Base-by-base conservation (phyloP, 2,113 vertebrate species). In the Helogale parvula region DNA sequence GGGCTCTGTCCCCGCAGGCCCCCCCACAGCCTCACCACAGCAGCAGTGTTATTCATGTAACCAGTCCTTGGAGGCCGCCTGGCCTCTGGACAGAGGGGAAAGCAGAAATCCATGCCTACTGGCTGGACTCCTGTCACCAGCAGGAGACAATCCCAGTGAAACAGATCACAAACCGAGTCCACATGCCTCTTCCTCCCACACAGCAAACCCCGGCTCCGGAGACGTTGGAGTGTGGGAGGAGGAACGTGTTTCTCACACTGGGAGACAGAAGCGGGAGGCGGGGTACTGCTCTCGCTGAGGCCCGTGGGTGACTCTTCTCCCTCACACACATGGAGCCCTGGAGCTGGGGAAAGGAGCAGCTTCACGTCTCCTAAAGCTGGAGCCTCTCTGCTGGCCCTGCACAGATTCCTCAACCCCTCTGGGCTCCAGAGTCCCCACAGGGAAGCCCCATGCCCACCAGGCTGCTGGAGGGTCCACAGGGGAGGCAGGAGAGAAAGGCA, bases 241-340 rank as follows among this genome's bases (percentile, higher is more conserved):
- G 8, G 82, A 93, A 76, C 8, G 14, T 93, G 87, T 63, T 97
- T 89, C 92, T 95, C 96, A 86, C 79, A 38, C 25, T 13, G 27
- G 71, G 50, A 94, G 88, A 15, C 21, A 33, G 81, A 74, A 88
- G 16, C 91, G 66, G 95, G 86, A 93, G 95, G 89, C 83, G 35
- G 77, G 92, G 54, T 2, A 2, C 79, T 93, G 96, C 88, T 91
- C 86, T 91, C 50, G 84, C 85, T 0, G 21, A 50, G 41, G 31
- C 63, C 87, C 63, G 5, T 13, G 5, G 29, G n/a, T 52, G 94
- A 92, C 54, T 91, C 76, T 77, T 52, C 13, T 21, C 23, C 35
- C 31, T 7, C 50, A 47, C 74, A 31, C 4, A n/a, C 65, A 45
- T 0, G 3, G 23, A 57, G 29, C 35, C 11, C 63, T 2, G 0